Percentiles rank a stretch among this genome's conserved stretches.
phyloP scores from a whole-genome alignment of 2,113 vertebrate species.

The Ictalurus punctatus region DNA sequence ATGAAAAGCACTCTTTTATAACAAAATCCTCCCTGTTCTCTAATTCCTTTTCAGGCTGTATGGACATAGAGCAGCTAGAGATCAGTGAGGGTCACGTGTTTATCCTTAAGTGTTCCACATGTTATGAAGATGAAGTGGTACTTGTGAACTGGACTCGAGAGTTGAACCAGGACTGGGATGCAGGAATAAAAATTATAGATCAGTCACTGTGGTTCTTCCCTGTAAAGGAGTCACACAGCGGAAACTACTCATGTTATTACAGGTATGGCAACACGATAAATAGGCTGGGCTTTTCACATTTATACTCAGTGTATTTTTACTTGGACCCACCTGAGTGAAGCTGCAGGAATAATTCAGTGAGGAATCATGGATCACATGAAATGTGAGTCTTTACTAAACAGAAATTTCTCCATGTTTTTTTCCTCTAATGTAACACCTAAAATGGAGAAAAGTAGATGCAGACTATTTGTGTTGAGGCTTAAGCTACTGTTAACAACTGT shows the following conservation, averaged over 20 bases:
- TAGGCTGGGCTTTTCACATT: background rate
- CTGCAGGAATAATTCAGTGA: background rate
- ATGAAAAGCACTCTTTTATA: background rate
- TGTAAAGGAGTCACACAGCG: slow-evolving; percentile 57
- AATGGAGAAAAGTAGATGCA: background rate
- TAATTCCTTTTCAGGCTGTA: background rate
- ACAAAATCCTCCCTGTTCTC: background rate
- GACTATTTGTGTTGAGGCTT: background rate
- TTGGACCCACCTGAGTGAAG: background rate
- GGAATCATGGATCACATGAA: background rate
- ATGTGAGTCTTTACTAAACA: background rate
- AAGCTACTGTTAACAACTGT: background rate
- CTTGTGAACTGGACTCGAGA: slow-evolving; percentile 62
- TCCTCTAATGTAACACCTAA: background rate
- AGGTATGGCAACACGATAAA: slow-evolving; percentile 53
- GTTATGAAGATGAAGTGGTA: background rate
- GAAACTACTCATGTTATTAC: slow-evolving; percentile 65
- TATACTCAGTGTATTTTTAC: background rate
- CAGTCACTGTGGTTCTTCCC: slow-evolving; percentile 65
- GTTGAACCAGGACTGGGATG: background rate
- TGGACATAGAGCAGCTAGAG: background rate
- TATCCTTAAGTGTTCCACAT: slow-evolving; percentile 52
- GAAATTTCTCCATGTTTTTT: background rate
- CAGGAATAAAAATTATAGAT: slow-evolving; percentile 57
- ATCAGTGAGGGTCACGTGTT: slow-evolving; percentile 57